Percentiles rank a stretch among this genome's conserved stretches.
Evolutionary conservation across 2,113 vertebrate species (phyloP).

Genomic region (Pica pica): DNA sequence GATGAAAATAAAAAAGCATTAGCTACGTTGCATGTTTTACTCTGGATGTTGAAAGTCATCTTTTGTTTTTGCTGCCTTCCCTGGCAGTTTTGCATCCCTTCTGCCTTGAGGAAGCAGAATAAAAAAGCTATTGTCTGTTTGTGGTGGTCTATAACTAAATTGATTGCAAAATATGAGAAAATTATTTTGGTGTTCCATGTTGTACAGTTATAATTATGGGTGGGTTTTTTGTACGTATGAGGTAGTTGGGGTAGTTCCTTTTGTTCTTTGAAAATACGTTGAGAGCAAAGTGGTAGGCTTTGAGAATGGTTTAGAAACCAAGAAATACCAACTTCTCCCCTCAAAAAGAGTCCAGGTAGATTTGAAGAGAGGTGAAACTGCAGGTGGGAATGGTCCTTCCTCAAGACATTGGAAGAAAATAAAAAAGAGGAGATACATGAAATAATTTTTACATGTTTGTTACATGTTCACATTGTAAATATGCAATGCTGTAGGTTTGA

Average conservation of each 20-base stretch:
- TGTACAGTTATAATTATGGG: neutral
- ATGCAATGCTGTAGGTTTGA: neutral
- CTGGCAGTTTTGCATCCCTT: neutral
- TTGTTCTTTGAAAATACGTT: neutral
- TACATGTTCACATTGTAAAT: neutral
- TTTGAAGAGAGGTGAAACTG: neutral
- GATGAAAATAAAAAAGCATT: neutral
- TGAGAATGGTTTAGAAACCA: neutral
- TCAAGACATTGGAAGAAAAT: neutral
- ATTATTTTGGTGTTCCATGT: neutral
- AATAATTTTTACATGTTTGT: neutral
- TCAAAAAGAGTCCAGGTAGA: neutral
- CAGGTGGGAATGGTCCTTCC: neutral
- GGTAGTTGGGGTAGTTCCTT: neutral
- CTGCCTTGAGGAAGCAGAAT: neutral
- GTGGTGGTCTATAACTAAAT: neutral
- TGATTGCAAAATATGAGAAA: neutral
- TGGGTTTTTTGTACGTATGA: neutral
- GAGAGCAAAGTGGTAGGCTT: neutral
- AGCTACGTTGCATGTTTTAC: neutral
- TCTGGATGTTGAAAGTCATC: neutral
- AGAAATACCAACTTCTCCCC: neutral
- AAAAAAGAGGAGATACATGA: neutral
- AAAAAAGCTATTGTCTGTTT: neutral
- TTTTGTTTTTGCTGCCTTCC: neutral